phyloP scores from a whole-genome alignment of 1,140 invertebrate genomes.

The Rhyzopertha dominica region DNA sequence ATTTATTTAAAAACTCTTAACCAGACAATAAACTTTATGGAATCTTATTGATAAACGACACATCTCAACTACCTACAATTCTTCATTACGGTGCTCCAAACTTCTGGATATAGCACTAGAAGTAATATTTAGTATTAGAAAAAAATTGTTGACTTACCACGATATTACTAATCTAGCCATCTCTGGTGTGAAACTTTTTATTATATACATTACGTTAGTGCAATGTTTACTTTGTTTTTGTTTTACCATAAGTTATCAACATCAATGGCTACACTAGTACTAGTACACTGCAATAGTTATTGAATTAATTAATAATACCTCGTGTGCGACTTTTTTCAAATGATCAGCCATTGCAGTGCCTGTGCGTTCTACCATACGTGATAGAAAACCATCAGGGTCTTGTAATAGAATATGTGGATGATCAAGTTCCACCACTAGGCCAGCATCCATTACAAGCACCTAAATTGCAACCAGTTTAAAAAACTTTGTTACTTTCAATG shows the following conservation, averaged over 20 bases:
- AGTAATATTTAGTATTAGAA: neutral
- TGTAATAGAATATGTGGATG: conserved; percentile 39
- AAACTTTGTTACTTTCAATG: conserved; percentile 9
- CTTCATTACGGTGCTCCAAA: too few relatives aligned
- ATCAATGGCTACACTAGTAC: conserved; percentile 2
- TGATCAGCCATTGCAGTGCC: conserved; percentile 22
- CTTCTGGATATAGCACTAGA: neutral
- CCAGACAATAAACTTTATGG: too few relatives aligned
- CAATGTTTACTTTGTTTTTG: neutral
- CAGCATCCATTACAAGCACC: conserved; percentile 43
- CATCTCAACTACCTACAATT: too few relatives aligned
- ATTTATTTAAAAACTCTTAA: too few relatives aligned
- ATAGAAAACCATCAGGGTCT: conserved; percentile 54
- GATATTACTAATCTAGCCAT: neutral
- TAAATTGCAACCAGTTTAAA: conserved; percentile 17
- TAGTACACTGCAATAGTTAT: neutral
- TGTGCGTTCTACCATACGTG: conserved; percentile 67
- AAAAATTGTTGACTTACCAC: neutral
- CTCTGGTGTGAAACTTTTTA: neutral
- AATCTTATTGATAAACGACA: too few relatives aligned
- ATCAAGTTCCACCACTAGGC: conserved; percentile 40
- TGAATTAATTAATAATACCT: conserved; percentile 14
- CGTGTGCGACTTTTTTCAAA: conserved; percentile 24
- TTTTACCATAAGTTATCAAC: neutral
- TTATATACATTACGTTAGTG: conserved; percentile 1